phyloP scores from a whole-genome alignment of 2,113 vertebrate species.

The Lepus europaeus region DNA sequence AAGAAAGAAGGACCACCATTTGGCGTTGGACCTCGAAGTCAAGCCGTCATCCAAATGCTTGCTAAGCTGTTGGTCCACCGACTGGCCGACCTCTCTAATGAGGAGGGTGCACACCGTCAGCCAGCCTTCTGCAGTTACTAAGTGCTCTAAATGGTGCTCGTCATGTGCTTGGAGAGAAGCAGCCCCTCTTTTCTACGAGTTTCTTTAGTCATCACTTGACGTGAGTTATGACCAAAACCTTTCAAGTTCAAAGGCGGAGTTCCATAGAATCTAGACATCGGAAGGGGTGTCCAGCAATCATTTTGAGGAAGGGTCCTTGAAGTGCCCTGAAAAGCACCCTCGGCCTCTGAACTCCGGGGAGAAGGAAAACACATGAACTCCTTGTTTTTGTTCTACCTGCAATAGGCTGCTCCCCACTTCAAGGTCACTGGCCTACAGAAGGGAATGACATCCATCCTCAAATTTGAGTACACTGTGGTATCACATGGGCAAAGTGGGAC shows the following conservation, averaged over 20 bases:
- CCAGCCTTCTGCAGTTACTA: background rate
- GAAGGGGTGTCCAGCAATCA: background rate
- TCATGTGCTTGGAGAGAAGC: background rate
- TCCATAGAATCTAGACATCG: background rate
- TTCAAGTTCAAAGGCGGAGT: slow-evolving; percentile 26
- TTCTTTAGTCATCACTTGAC: background rate
- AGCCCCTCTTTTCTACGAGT: background rate
- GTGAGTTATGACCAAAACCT: background rate
- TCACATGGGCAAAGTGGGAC: background rate
- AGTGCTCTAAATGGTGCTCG: background rate
- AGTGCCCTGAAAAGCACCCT: background rate
- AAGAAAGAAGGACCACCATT: slow-evolving; percentile 15
- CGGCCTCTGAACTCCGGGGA: background rate
- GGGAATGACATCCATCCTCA: background rate
- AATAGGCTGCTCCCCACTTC: background rate
- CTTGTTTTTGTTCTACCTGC: slow-evolving; percentile 22
- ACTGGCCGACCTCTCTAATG: background rate
- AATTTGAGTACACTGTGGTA: background rate
- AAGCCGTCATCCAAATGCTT: background rate
- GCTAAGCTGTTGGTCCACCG: background rate
- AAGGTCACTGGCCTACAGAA: background rate
- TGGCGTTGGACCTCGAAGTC: background rate
- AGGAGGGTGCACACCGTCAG: background rate
- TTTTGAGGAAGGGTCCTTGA: background rate
- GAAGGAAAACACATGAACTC: background rate